Percentiles rank a stretch among this genome's conserved stretches.
phyloP scores from a whole-genome alignment of 2,113 vertebrate genomes.

The Enhydra lutris region DNA sequence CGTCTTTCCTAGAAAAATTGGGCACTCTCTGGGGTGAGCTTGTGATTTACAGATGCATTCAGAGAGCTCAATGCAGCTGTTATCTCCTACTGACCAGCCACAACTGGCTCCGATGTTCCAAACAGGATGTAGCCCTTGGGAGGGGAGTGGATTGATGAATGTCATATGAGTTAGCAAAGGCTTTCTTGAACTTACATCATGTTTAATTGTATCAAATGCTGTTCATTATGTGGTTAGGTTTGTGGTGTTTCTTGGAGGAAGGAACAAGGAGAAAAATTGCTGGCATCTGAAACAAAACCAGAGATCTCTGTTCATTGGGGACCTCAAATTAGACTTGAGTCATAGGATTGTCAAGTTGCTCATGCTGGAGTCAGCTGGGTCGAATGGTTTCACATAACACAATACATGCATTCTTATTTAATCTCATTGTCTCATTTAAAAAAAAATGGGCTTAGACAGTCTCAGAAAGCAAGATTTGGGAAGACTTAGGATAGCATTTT shows the following conservation, averaged over 20 bases:
- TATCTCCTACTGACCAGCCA: not conserved
- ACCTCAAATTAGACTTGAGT: conserved; percentile 64
- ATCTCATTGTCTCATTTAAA: not conserved
- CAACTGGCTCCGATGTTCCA: not conserved
- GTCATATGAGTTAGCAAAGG: conserved; percentile 31
- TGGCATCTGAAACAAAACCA: conserved; percentile 62
- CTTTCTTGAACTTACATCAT: conserved; percentile 56
- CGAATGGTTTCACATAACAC: not conserved
- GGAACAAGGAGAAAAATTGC: conserved; percentile 42
- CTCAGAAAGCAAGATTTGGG: conserved; percentile 35
- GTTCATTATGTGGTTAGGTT: conserved; percentile 65
- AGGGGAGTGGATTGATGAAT: not conserved
- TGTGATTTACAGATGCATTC: conserved; percentile 18
- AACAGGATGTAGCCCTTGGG: not conserved
- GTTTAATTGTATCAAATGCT: conserved; percentile 58
- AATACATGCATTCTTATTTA: conserved; percentile 21
- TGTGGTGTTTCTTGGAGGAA: conserved; percentile 42
- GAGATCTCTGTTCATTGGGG: conserved; percentile 44
- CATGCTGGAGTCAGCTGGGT: conserved; percentile 43
- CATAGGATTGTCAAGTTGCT: conserved; percentile 12
- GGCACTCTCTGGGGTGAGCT: not conserved
- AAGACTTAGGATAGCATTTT: not conserved
- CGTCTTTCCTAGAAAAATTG: conserved; percentile 22
- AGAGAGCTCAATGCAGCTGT: not conserved
- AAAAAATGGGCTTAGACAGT: not conserved